Percentiles rank a stretch among this genome's conserved stretches.
phyloP scores from a whole-genome alignment of 2,888 invertebrate genomes.

The Macrosoma leucophasiata region DNA sequence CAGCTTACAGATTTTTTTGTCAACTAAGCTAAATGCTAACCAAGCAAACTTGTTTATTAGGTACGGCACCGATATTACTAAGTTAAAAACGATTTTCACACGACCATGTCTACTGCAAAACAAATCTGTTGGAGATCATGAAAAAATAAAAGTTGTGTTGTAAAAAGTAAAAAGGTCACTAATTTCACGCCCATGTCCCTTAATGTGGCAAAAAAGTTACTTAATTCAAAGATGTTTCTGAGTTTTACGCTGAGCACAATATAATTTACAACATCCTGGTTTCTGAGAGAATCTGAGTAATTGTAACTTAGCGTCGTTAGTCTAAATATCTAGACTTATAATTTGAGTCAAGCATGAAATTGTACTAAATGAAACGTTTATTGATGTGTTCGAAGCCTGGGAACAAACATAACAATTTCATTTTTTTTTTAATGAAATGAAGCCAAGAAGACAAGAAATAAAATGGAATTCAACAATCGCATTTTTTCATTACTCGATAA shows the following conservation, averaged over 20 bases:
- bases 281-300: conserved; percentile 51
- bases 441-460: no score
- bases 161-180: conserved; percentile 15
- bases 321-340: no score
- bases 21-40: conserved; percentile 32
- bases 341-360: no score
- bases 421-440: no score
- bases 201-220: conserved; percentile 19
- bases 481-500: no score
- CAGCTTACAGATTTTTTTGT: conserved; percentile 27
- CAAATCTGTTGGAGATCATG: conserved; percentile 11
- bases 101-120: conserved; percentile 12
- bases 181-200: conserved; percentile 22
- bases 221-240: conserved; percentile 27
- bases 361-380: no score
- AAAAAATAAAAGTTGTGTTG: conserved; percentile 8
- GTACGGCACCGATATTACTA: conserved; percentile 31
- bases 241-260: conserved; percentile 29
- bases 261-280: conserved; percentile 56
- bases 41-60: conserved; percentile 29
- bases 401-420: no score
- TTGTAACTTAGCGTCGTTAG: conserved; percentile 39
- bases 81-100: conserved; percentile 31
- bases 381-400: no score
- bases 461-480: no score